These are phyloP conservation scores for Rhyzopertha dominica DNA, from an alignment of 1,140 invertebrate species.

Conservation along the genomic window DNA sequence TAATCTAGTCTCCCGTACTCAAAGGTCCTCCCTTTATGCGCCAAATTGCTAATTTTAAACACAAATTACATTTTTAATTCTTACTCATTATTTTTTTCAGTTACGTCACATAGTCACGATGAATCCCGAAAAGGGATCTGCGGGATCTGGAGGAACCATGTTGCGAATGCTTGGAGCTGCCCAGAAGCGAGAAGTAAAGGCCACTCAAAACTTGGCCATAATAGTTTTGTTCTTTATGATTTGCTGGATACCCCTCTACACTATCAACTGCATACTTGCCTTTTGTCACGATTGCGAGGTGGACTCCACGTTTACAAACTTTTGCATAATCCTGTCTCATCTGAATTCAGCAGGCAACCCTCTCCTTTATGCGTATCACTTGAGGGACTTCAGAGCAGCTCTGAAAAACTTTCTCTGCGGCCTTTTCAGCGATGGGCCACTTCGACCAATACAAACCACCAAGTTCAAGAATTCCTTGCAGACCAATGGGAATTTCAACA, in stretches of 20 bases:
- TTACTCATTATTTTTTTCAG: slow-evolving; percentile 36
- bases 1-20: too few relatives aligned
- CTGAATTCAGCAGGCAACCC: slow-evolving; percentile 86
- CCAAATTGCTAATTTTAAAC: neutral
- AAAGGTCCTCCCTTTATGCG: too few relatives aligned
- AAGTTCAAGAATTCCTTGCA: too few relatives aligned
- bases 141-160: slow-evolving; percentile 56
- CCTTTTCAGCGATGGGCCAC: slow-evolving; percentile 49
- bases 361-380: slow-evolving; percentile 82
- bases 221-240: slow-evolving; percentile 90
- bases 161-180: slow-evolving; percentile 70
- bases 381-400: slow-evolving; percentile 77
- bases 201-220: slow-evolving; percentile 83
- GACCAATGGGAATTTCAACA: slow-evolving; percentile 30
- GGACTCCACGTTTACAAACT: slow-evolving; percentile 64
- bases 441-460: slow-evolving; percentile 38
- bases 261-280: slow-evolving; percentile 82
- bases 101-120: slow-evolving; percentile 56
- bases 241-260: slow-evolving; percentile 89
- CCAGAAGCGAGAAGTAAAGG: slow-evolving; percentile 82
- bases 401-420: slow-evolving; percentile 60
- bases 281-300: slow-evolving; percentile 67
- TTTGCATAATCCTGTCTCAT: slow-evolving; percentile 83
- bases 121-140: slow-evolving; percentile 43
- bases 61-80: slow-evolving; percentile 1